phyloP scores from a whole-genome alignment of 1,140 invertebrate genomes.

The Bactericera cockerelli region DNA sequence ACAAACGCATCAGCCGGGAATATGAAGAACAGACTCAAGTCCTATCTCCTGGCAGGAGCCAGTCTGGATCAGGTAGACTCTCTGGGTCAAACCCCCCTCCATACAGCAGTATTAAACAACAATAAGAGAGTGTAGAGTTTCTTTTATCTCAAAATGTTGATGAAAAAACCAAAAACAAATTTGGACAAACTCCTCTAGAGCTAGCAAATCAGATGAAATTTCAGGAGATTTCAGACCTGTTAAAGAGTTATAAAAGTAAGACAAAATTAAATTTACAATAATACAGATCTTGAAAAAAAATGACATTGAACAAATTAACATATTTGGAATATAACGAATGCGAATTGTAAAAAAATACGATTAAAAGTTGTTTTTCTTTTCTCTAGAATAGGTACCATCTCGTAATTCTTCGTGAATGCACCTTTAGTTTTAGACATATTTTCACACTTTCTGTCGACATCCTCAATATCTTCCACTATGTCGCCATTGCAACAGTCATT shows the following conservation, averaged over 20 bases:
- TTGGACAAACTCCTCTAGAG: background rate
- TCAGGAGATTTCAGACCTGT: background rate
- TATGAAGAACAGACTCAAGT: constrained; percentile 36
- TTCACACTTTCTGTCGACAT: too few relatives aligned
- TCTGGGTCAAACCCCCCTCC: constrained; percentile 42
- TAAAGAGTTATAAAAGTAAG: background rate
- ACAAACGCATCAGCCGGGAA: constrained; percentile 38
- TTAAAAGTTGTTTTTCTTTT: too few relatives aligned
- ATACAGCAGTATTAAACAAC: constrained; percentile 30
- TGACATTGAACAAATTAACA: too few relatives aligned
- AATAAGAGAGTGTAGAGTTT: background rate
- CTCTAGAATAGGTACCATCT: too few relatives aligned
- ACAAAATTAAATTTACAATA: too few relatives aligned
- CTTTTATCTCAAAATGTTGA: background rate
- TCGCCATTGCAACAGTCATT: too few relatives aligned
- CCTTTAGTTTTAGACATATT: too few relatives aligned
- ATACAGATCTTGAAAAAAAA: background rate
- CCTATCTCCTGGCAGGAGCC: constrained; percentile 43
- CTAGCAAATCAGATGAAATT: background rate
- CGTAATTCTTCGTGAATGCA: too few relatives aligned
- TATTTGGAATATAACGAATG: too few relatives aligned
- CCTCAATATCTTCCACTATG: too few relatives aligned
- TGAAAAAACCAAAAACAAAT: background rate
- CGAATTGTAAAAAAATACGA: too few relatives aligned
- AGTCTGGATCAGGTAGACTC: constrained; percentile 40